Evolutionary conservation across 2,888 invertebrate genomes (phyloP), one percentile per base, ranked within the genome.

Genomic region (Scaptomyza tumidula): DNA sequence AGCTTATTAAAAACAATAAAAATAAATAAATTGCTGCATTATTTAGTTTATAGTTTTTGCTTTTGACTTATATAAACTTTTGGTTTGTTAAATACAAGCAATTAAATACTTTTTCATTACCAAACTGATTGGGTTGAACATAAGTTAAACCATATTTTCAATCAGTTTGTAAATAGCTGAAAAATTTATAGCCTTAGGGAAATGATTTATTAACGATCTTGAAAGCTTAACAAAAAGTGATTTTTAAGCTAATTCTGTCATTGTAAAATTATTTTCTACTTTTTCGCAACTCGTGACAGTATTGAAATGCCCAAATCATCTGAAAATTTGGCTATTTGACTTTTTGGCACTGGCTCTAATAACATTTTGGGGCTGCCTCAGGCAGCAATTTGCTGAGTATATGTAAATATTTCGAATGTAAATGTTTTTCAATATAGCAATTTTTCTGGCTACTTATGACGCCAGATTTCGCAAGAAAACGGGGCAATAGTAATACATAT

Each of bases 381-480:
- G 41, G 6, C 13, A 31, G n/a, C 13, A n/a, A 24, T 24, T 24
- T 3, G 3, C 24, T 24, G 24, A 24, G 24, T 24, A 24, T 29
- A 29, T 7, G 29, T 29, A 29, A 7, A 50, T 11, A 16, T 16
- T 70, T 57, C 45, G 2, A 54, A 59, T 71, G 41, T 35, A 71
- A 63, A 72, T 61, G 63, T 53, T 56, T 68, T 75, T 61, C 68
- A 64, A 76, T 72, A 61, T 43, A 43, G 29, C 39, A 67, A 50
- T 63, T 27, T 27, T 35, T 60, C n/a, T 10, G 45, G 70, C 52
- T 48, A 55, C 77, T 77, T 61, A 66, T 77, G 64, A 60, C 62
- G 70, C 13, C 59, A 63, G 55, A 60, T 73, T 77, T 76, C 49
- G 44, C 55, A 60, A 70, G 73, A 76, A 69, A 69, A 41, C 4